These are phyloP conservation scores for Linurgus olivaceus DNA, from an alignment of 2,797 vertebrate genomes.

Conservation along the genomic window DNA sequence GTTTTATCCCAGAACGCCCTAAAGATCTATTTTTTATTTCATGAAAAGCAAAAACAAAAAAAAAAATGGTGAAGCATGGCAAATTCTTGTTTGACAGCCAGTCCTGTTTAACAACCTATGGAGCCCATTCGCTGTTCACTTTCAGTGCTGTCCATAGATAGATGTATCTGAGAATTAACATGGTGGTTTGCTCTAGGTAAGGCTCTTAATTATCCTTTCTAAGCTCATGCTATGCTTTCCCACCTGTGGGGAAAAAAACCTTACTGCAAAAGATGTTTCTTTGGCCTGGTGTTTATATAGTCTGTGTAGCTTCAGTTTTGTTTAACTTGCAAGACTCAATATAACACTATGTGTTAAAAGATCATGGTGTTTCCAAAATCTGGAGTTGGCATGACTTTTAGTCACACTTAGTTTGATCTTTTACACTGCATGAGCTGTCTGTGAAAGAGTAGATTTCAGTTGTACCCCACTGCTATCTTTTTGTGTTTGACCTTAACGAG, in stretches of 20 bases:
- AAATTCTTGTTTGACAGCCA: background rate
- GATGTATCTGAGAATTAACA: background rate
- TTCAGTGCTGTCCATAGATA: background rate
- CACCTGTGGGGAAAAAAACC: background rate
- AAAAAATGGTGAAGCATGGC: background rate
- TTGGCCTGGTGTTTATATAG: background rate
- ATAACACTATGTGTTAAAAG: background rate
- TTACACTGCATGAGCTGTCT: background rate
- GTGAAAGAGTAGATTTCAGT: background rate
- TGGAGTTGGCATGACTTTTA: background rate
- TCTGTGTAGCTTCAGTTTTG: background rate
- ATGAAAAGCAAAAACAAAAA: background rate
- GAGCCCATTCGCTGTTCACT: background rate
- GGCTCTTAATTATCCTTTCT: background rate
- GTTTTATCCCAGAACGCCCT: background rate
- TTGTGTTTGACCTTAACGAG: background rate
- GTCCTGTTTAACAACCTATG: background rate
- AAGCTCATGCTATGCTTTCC: background rate
- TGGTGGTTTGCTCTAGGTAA: background rate
- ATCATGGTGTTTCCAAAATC: slow-evolving; percentile 7
- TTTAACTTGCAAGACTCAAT: background rate
- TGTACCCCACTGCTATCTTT: background rate
- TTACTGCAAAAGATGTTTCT: background rate
- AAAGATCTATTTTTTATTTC: background rate
- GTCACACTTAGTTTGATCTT: background rate